Base-by-base conservation (phyloP, 2,888 invertebrate species). In the Caenorhabditis sp. region DNA sequence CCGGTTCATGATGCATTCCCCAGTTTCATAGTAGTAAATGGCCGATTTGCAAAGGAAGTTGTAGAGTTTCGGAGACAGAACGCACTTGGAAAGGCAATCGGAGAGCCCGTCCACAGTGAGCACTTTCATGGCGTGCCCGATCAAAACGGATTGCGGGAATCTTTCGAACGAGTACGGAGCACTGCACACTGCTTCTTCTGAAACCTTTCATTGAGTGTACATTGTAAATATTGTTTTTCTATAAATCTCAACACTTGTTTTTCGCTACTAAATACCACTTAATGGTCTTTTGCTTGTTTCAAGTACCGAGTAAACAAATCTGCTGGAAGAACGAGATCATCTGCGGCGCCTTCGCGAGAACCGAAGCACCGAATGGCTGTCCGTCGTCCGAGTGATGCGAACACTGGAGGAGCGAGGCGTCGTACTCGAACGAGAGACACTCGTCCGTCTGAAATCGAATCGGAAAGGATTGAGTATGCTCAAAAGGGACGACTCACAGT, bases 1-100 rank as follows among this genome's bases (percentile, higher is more conserved):
- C 22, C 85, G 74, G 61, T 88, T 89, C 70, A 89, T 63, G 26
- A 89, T 81, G 75, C 89, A 89, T 68, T 89, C 86, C 17, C 86
- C 86, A n/a, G 85, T 85, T 58, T 86, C 85, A 70, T 89, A 88
- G 78, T 84, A 89, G 75, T 83, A 89, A 82, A 88, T 88, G 9
- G 75, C 85, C 8, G 83, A 83, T 39, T 70, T 59, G 53, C 85
- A 85, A 1, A 65, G 63, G 45, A 82, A 72, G 11, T 77, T 72
- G 52, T 75, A 61, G 8, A 59, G 52, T 39, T 61, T 55, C 7
- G 62, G 55, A 1, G 85, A 72, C 22, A 81, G 79, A 15, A 87
- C 79, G 68, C 89, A 89, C 30, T 79, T 62, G 7, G 80, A 74
- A 24, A 89, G 83, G 73, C 89, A 89, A 32, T 85, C 86, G 0